Percentiles rank a stretch among this genome's conserved stretches.
Evolutionary conservation across 1,140 invertebrate genomes (phyloP).

Genomic region (Drosophila sp.): DNA sequence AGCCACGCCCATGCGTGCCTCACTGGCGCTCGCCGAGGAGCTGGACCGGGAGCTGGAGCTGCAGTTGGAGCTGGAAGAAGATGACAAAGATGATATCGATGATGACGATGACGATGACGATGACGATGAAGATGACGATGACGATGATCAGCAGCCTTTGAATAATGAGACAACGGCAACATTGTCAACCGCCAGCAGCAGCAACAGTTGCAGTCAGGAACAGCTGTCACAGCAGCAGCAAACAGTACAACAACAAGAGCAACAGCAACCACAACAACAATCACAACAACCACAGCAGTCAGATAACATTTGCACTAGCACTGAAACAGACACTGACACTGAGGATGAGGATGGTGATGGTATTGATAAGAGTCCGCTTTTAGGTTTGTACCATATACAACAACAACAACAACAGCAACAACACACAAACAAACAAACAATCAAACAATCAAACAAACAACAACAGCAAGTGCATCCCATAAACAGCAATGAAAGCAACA

Average conservation of each 20-base stretch:
- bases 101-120: conserved; percentile 63
- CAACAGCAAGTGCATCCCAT: conserved; percentile 19
- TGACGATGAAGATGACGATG: conserved; percentile 67
- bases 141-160: conserved; percentile 75
- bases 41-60: conserved; percentile 70
- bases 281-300: conserved; percentile 51
- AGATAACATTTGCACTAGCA: conserved; percentile 53
- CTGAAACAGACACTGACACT: conserved; percentile 59
- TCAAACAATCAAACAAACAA: conserved; percentile 25
- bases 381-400: conserved; percentile 83
- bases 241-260: conserved; percentile 35
- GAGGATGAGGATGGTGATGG: conserved; percentile 82
- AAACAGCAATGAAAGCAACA: conserved; percentile 15
- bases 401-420: conserved; percentile 45
- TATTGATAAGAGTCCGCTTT: conserved; percentile 83
- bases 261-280: conserved; percentile 48
- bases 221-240: conserved; percentile 52
- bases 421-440: conserved; percentile 24
- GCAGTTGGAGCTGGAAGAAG: conserved; percentile 25
- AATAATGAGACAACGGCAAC: conserved; percentile 73
- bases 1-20: conserved; percentile 69
- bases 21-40: conserved; percentile 67
- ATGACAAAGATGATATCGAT: conserved; percentile 9
- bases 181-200: conserved; percentile 60
- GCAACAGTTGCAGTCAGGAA: conserved; percentile 62